Evolutionary conservation across 2,888 invertebrate species (phyloP), one percentile per base, ranked within the genome.

Genomic region (Platynereis dumerilii): DNA sequence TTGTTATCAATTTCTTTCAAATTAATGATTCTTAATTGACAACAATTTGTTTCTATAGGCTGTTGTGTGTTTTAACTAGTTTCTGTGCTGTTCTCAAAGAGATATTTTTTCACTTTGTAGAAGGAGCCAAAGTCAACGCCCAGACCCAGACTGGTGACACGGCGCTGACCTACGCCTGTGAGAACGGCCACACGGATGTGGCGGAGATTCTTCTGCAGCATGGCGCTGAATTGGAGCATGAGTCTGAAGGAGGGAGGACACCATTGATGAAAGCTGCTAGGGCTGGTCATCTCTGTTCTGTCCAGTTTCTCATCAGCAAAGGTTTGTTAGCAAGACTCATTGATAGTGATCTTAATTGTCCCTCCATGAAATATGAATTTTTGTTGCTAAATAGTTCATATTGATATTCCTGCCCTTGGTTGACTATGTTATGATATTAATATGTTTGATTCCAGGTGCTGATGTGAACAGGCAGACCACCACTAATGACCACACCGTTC

Each of bases 211-310:
- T 99, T 66, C 87, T 98, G 72, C 91, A 93, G 72, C 92, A 91
- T 82, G 93, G 93, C 74, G 97, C 96, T 61, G 91, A 93, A 85
- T 86, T 97, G 80, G 96, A 97, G 86, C 96, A 96, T 86, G 94
- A 96, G 86, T 93, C 94, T 55, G 97, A 98, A 85, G 97, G 95
- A 69, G 97, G 97, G 3, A 89, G 96, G 77, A 99, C 98, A 70
- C 96, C 98, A 57, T 86, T 99, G 80, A 98, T 99, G 98, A 98
- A 97, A 86, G 97, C 98, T 28, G 95, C 96, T 74, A 90, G 97
- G 73, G 95, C 96, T 20, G 98, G 98, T 0, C 96, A 98, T 85
- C 86, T 94, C 62, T 94, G 94, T 86, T 96, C 97, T 71, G 96
- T 97, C 74, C 93, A 96, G 87, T 96, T 94, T 87, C 90, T 99